Base-by-base conservation (phyloP, 2,797 vertebrate genomes). In the Philypnodon macrostomus region DNA sequence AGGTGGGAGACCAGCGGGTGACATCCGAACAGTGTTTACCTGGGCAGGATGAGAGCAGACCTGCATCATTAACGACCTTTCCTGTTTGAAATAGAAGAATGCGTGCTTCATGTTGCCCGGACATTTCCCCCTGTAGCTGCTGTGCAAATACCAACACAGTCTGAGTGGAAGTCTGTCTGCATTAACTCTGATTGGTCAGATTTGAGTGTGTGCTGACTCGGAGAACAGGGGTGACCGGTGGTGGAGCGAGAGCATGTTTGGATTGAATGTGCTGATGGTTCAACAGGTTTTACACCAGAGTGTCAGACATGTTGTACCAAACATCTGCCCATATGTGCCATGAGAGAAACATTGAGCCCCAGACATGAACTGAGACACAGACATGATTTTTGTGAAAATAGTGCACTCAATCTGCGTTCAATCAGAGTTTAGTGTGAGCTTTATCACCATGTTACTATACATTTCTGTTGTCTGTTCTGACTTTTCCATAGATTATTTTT, bases 1-100 rank as follows among this genome's bases (percentile, higher is more conserved):
- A 36, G 39, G 44, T 58, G 57, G 50, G 65, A 55, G 29, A 58
- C 55, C 47, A 47, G 34, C 26, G 36, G 53, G 49, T 70, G 41
- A 67, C 52, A 44, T 52, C 47, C 61, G 65, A 53, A 60, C 44
- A 58, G 35, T 74, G 64, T 82, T 83, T 82, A 72, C 68, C 56
- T 65, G 58, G 41, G 53, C 64, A 61, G 56, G 48, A 77, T 47
- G 14, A 53, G 40, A 36, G 39, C 39, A 53, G 54, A 47, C 56
- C 41, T 70, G 73, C 63, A 61, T 62, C 67, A 74, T 60, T 63
- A 41, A 66, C 44, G 59, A n/a, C 39, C 47, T 48, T 67, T 40
- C 48, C 56, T 67, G 40, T 70, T 73, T 77, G 54, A 77, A 74
- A 63, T 1, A 51, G 53, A 75, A 64, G 38, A 68, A 67, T 57